Evolutionary conservation across 2,888 invertebrate genomes (phyloP).

Genomic region (Leptopilina syphax): DNA sequence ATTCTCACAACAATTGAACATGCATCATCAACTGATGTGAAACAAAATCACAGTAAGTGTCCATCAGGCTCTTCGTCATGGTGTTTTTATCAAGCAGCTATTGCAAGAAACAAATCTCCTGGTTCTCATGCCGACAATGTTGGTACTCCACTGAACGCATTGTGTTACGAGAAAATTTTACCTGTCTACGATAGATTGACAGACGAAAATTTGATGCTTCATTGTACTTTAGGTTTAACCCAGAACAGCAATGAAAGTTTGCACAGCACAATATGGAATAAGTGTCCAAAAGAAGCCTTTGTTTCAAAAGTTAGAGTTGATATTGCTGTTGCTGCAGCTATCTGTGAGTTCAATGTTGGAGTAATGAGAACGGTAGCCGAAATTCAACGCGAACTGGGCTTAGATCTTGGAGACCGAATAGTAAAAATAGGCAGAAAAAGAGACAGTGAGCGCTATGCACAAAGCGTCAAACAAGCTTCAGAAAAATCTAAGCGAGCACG

Average conservation of each 20-base stretch:
- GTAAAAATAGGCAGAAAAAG: conserved; percentile 10
- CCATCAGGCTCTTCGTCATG: conserved; percentile 43
- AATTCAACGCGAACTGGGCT: conserved; percentile 9
- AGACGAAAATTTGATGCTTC: conserved; percentile 41
- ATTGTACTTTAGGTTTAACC: conserved; percentile 44
- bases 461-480: not conserved
- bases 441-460: not conserved
- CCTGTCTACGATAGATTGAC: conserved; percentile 46
- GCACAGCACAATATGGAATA: conserved; percentile 49
- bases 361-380: not conserved
- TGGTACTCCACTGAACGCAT: conserved; percentile 42
- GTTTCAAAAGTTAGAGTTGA: conserved; percentile 3
- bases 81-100: conserved; percentile 53
- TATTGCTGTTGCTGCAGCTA: not conserved
- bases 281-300: conserved; percentile 45
- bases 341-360: conserved; percentile 11
- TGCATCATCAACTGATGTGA: conserved; percentile 48
- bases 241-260: conserved; percentile 50
- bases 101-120: conserved; percentile 44
- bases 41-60: conserved; percentile 47
- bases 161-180: conserved; percentile 43
- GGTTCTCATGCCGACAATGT: conserved; percentile 45
- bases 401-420: not conserved
- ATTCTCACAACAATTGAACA: conserved; percentile 50
- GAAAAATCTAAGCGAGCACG: not conserved